These are phyloP conservation scores for Apaloderma vittatum DNA, from an alignment of 2,113 vertebrate species.

Conservation along the genomic window DNA sequence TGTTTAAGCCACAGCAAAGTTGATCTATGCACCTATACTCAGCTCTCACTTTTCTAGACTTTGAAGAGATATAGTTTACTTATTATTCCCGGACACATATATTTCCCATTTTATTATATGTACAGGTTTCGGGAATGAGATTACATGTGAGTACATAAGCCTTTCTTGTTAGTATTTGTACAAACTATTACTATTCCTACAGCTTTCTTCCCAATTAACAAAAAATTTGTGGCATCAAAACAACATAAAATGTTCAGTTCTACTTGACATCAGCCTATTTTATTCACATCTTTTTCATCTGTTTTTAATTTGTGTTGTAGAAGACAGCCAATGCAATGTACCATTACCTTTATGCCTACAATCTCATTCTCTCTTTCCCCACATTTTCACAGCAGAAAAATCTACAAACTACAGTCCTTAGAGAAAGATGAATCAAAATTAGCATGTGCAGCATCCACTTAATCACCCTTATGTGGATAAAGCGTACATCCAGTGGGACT, in stretches of 20 bases:
- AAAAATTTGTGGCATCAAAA: background rate
- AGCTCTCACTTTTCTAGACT: background rate
- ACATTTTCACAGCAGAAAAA: background rate
- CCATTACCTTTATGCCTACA: background rate
- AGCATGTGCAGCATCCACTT: background rate
- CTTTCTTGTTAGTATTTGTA: background rate
- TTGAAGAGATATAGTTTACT: background rate
- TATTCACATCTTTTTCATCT: background rate
- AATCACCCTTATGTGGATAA: background rate
- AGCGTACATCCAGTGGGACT: background rate
- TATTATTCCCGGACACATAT: background rate
- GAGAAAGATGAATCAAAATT: background rate
- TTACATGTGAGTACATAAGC: background rate
- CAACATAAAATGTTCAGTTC: background rate
- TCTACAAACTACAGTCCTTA: background rate
- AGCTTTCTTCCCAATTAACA: background rate
- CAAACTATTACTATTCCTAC: background rate
- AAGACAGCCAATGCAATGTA: background rate
- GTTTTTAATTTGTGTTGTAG: background rate
- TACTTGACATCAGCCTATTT: background rate
- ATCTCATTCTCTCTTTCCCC: background rate
- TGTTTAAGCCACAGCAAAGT: background rate
- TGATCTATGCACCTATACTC: background rate
- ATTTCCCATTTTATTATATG: background rate
- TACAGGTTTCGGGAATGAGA: background rate